A percentile compares a stretch with the other conserved stretches of the same genome.
phyloP scores from a whole-genome alignment of 92 coral and sea anemone genomes.

The Paragorgia papillata region DNA sequence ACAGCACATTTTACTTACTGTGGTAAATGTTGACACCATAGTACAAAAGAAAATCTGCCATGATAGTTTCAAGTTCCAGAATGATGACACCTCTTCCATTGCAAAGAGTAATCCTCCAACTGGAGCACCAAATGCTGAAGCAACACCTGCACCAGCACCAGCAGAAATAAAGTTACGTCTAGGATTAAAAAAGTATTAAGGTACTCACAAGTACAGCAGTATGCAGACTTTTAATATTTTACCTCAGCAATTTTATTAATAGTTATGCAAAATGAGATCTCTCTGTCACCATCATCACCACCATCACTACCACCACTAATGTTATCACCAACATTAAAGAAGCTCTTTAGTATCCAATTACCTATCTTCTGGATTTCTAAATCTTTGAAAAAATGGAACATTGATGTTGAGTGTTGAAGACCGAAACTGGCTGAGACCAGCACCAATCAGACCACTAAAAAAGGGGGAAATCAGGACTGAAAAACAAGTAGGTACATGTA shows the following conservation, averaged over 20 bases:
- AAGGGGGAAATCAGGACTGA: background rate
- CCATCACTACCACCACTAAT: constrained; percentile 99
- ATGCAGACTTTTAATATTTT: too few relatives aligned
- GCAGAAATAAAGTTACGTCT: constrained; percentile 99
- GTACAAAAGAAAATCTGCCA: constrained; percentile 99
- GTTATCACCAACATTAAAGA: constrained; percentile 96
- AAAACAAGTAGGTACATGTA: too few relatives aligned
- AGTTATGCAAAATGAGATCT: too few relatives aligned
- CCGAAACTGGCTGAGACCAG: constrained; percentile 96
- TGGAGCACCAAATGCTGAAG: constrained; percentile 99
- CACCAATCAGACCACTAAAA: constrained; percentile 95
- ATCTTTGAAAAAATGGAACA: constrained; percentile 95
- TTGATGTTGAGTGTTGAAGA: constrained; percentile 88
- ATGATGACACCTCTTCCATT: constrained; percentile 99
- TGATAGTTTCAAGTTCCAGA: constrained; percentile 98
- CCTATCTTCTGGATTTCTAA: constrained; percentile 99
- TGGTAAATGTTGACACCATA: constrained; percentile 97
- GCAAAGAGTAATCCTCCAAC: constrained; percentile 97
- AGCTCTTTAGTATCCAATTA: constrained; percentile 67
- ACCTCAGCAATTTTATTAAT: too few relatives aligned
- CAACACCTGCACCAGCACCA: constrained; percentile 99
- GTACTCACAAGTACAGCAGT: too few relatives aligned
- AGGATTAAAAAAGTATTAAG: background rate
- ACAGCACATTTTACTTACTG: too few relatives aligned
- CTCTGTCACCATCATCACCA: too few relatives aligned